Conservation (phyloP, 2,888 invertebrate species). For the Diabrotica balteata region DNA sequence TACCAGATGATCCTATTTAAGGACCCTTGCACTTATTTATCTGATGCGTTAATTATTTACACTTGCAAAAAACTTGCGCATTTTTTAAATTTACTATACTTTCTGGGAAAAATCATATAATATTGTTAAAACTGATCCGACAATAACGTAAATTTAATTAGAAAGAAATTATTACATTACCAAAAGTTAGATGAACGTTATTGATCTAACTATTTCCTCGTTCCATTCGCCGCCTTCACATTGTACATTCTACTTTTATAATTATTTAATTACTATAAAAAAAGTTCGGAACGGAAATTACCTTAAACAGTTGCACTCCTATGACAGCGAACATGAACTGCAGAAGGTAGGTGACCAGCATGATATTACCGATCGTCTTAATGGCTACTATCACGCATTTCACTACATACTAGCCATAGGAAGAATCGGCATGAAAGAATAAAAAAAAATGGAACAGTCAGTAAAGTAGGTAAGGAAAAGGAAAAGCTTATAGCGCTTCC, state of each 20-base stretch:
- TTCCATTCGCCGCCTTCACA: no score
- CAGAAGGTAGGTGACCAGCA: conserved; percentile 99
- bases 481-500: conserved; percentile 51
- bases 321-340: conserved; percentile 99
- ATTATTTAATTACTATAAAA: conserved; percentile 38
- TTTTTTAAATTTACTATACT: no score
- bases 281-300: conserved; percentile 62
- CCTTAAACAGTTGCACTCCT: conserved; percentile 99
- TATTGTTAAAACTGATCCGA: no score
- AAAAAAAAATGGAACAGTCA: conserved; percentile 55
- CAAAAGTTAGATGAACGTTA: no score
- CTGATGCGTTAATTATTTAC: no score
- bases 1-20: no score
- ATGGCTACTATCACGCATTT: conserved; percentile 99
- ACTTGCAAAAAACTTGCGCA: no score
- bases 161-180: no score
- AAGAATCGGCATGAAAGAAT: conserved; percentile 57
- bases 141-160: no score
- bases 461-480: conserved; percentile 44
- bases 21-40: no score
- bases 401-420: conserved; percentile 88
- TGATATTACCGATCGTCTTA: conserved; percentile 99
- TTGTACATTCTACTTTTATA: conserved; percentile 55
- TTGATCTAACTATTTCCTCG: no score
- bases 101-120: no score